These are phyloP conservation scores for Shargacucullia verbasci DNA, from an alignment of 2,888 invertebrate species.

Conservation along the genomic window DNA sequence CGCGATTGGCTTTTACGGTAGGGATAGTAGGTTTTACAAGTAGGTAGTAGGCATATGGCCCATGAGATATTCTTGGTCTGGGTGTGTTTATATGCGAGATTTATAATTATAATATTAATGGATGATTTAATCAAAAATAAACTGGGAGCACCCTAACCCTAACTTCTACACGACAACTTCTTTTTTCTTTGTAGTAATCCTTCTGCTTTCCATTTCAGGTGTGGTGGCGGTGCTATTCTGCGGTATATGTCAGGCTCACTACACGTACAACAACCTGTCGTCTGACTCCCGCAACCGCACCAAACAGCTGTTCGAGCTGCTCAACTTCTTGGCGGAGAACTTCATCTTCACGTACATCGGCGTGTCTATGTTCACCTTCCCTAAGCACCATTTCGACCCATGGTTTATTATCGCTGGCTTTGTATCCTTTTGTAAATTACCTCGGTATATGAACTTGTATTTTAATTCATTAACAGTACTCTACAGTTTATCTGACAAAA, in stretches of 20 bases:
- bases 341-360: constrained; percentile 99
- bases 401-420: constrained; percentile 97
- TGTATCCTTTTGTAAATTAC: constrained; percentile 92
- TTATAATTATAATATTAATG: too few relatives aligned
- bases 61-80: too few relatives aligned
- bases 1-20: too few relatives aligned
- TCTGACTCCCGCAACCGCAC: constrained; percentile 95
- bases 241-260: constrained; percentile 99
- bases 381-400: constrained; percentile 97
- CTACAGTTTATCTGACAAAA: too few relatives aligned
- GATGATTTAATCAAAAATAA: too few relatives aligned
- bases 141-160: too few relatives aligned
- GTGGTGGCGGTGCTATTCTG: constrained; percentile 99
- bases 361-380: constrained; percentile 99
- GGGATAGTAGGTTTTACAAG: too few relatives aligned
- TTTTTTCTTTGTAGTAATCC: neutral
- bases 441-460: too few relatives aligned
- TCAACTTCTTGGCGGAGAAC: constrained; percentile 99
- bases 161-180: neutral
- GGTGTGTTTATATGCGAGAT: too few relatives aligned
- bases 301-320: constrained; percentile 97
- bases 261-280: constrained; percentile 98
- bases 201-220: constrained; percentile 82
- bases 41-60: too few relatives aligned
- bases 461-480: too few relatives aligned